A percentile compares a stretch with the other conserved stretches of the same genome.
Conservation (phyloP, 2,888 invertebrate species). For the Phragmatobia fuliginosa region DNA sequence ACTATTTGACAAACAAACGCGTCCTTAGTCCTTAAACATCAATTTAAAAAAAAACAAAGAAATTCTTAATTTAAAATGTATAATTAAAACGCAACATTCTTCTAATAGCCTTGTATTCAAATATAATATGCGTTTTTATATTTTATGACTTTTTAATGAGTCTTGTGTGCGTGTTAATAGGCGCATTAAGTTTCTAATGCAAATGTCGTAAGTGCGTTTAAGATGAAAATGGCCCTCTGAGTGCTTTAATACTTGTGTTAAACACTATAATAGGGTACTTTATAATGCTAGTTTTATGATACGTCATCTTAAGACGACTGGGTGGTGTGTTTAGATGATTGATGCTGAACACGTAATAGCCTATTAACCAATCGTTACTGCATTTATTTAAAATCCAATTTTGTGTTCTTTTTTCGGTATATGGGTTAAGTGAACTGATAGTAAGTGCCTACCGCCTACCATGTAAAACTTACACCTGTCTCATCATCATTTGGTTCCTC, state of each 20-base stretch:
- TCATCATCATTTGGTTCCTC: no score
- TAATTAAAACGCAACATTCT: neutral
- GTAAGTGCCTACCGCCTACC: no score
- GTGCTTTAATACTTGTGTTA: constrained; percentile 22
- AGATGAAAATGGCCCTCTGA: constrained; percentile 24
- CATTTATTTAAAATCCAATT: neutral
- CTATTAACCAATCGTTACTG: neutral
- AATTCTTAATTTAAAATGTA: neutral
- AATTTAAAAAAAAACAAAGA: neutral
- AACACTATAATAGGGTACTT: constrained; percentile 21
- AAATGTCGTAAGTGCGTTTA: constrained; percentile 23
- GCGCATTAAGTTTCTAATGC: constrained; percentile 37
- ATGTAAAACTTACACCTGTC: no score
- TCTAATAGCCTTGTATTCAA: neutral
- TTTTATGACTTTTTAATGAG: constrained; percentile 28
- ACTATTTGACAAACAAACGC: neutral
- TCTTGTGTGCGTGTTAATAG: constrained; percentile 34
- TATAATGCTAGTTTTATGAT: constrained; percentile 22
- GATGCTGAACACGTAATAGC: neutral
- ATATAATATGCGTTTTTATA: neutral
- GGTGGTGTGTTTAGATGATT: neutral
- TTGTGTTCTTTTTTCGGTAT: neutral
- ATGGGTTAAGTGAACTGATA: neutral
- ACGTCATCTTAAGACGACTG: constrained; percentile 1
- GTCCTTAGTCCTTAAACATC: neutral